Conservation (phyloP, 2,797 vertebrate species). For the Orientallactaga sibirica region DNA sequence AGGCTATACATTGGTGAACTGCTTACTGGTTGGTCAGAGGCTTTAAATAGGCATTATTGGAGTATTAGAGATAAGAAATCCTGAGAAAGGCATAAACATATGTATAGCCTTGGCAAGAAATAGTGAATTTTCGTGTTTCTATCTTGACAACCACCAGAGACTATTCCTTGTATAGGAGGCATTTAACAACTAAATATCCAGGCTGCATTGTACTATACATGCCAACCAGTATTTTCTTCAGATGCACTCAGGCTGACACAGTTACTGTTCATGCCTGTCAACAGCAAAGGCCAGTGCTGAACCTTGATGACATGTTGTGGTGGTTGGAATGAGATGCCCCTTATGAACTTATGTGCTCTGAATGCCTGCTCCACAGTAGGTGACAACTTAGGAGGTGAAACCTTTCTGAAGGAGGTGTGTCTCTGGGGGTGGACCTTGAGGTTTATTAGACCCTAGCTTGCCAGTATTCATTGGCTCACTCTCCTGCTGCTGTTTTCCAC, state of each 20-base stretch:
- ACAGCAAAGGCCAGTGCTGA: background rate
- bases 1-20: too few relatives aligned
- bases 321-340: too few relatives aligned
- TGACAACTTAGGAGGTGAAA: too few relatives aligned
- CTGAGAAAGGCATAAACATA: background rate
- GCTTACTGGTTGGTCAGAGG: background rate
- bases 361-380: too few relatives aligned
- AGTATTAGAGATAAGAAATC: background rate
- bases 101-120: background rate
- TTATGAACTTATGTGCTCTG: too few relatives aligned
- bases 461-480: too few relatives aligned
- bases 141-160: background rate
- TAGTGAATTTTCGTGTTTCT: background rate
- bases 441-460: too few relatives aligned
- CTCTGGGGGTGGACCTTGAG: too few relatives aligned
- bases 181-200: background rate
- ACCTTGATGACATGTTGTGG: too few relatives aligned
- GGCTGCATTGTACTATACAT: background rate
- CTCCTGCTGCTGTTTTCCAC: too few relatives aligned
- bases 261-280: too few relatives aligned
- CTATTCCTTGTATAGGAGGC: background rate
- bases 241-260: background rate
- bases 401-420: too few relatives aligned
- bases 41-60: background rate
- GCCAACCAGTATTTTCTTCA: background rate